A percentile compares a stretch with the other conserved stretches of the same genome.
Conservation (phyloP, 2,888 invertebrate genomes). For the Omphaloscelis lunosa region DNA sequence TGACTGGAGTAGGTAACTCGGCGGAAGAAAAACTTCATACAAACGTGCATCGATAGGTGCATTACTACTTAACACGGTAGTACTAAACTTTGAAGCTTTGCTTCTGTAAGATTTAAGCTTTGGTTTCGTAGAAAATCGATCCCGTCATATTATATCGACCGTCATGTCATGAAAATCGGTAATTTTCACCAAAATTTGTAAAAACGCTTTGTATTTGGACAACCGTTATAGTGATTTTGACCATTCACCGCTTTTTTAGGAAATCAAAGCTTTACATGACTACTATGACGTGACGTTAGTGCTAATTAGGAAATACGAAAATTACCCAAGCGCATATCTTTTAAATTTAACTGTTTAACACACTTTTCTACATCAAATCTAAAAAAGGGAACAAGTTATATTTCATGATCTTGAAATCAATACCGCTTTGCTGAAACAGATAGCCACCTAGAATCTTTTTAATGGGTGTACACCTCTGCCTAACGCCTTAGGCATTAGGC, state of each 20-base stretch:
- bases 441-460: neutral
- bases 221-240: no score
- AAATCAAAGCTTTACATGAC: no score
- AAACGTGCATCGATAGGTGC: neutral
- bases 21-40: neutral
- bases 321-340: neutral
- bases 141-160: no score
- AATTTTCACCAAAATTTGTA: no score
- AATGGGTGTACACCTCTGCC: neutral
- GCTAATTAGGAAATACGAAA: neutral
- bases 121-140: no score
- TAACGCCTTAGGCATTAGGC: no score
- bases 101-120: neutral
- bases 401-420: neutral
- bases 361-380: neutral
- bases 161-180: no score
- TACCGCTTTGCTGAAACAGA: neutral
- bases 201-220: no score
- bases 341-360: no score
- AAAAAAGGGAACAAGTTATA: neutral
- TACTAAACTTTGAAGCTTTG: neutral
- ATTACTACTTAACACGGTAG: neutral
- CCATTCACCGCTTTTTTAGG: no score
- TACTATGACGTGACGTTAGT: neutral
- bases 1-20: neutral